A percentile compares a stretch with the other conserved stretches of the same genome.
phyloP scores from a whole-genome alignment of 2,888 invertebrate species.

The Cistogaster globosa region DNA sequence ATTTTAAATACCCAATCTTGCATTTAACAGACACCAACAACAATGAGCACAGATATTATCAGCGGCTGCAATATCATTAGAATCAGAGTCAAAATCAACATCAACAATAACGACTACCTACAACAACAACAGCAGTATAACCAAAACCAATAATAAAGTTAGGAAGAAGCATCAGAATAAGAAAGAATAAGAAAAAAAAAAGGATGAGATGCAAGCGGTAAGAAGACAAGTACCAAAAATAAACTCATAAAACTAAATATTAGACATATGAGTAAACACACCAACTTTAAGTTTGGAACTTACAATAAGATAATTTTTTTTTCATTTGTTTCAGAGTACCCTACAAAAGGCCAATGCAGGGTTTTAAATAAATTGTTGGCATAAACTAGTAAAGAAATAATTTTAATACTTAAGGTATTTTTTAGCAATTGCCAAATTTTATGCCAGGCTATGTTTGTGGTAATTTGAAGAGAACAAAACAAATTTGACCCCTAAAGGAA shows the following conservation, averaged over 20 bases:
- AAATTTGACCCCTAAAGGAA: too few relatives aligned
- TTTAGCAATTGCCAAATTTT: too few relatives aligned
- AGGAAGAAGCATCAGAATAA: slow-evolving; percentile 36
- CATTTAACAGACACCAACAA: slow-evolving; percentile 64
- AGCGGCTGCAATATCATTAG: slow-evolving; percentile 46
- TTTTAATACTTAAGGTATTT: too few relatives aligned
- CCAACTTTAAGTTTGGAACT: slow-evolving; percentile 52
- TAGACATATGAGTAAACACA: slow-evolving; percentile 22
- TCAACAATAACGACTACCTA: slow-evolving; percentile 11
- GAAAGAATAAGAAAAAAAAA: slow-evolving; percentile 40
- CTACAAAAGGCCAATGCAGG: too few relatives aligned
- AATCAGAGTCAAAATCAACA: neutral
- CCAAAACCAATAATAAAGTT: slow-evolving; percentile 59
- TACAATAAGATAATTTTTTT: neutral
- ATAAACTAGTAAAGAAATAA: too few relatives aligned
- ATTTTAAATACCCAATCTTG: slow-evolving; percentile 70
- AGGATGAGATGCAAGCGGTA: slow-evolving; percentile 8
- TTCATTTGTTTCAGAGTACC: too few relatives aligned
- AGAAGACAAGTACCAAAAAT: slow-evolving; percentile 19
- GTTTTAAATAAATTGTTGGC: too few relatives aligned
- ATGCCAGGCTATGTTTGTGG: too few relatives aligned
- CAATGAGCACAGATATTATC: slow-evolving; percentile 40
- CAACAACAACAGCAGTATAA: slow-evolving; percentile 27
- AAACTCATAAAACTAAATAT: neutral
- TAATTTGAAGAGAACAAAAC: too few relatives aligned